A percentile compares a stretch with the other conserved stretches of the same genome.
These are phyloP conservation scores for Myrmecobius fasciatus DNA, from an alignment of 2,113 vertebrate genomes.

Conservation along the genomic window DNA sequence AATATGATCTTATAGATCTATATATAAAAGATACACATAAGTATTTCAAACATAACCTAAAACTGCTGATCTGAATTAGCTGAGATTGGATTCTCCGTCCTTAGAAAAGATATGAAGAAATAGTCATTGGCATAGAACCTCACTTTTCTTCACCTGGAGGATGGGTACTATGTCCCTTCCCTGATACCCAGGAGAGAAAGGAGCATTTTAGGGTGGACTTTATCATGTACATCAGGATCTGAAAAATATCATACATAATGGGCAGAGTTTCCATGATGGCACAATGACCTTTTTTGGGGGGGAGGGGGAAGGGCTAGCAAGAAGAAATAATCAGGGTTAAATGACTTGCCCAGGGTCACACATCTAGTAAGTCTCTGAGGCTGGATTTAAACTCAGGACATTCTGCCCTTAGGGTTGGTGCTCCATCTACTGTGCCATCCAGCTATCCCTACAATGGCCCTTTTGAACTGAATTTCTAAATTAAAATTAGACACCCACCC, in stretches of 20 bases:
- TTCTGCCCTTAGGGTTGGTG: neutral
- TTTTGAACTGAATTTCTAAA: neutral
- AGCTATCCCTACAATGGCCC: neutral
- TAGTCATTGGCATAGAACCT: neutral
- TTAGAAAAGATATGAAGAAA: neutral
- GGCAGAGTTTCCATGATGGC: neutral
- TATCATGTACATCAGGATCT: neutral
- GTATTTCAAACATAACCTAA: neutral
- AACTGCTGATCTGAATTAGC: neutral
- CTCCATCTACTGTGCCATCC: neutral
- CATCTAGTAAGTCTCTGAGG: neutral
- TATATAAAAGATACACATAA: too few species aligned
- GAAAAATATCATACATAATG: neutral
- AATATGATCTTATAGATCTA: too few species aligned
- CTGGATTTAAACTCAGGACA: neutral
- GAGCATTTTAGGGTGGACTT: neutral
- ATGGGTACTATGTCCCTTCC: neutral
- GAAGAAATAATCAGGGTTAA: neutral
- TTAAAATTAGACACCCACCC: neutral
- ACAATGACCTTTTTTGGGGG: neutral
- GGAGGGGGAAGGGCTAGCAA: too few species aligned
- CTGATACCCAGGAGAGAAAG: slow-evolving; percentile 17
- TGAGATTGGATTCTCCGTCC: neutral
- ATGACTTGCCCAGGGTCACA: neutral
- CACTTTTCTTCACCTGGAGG: neutral